Conservation (phyloP, 2,888 invertebrate genomes). For the Drosophila mimica region DNA sequence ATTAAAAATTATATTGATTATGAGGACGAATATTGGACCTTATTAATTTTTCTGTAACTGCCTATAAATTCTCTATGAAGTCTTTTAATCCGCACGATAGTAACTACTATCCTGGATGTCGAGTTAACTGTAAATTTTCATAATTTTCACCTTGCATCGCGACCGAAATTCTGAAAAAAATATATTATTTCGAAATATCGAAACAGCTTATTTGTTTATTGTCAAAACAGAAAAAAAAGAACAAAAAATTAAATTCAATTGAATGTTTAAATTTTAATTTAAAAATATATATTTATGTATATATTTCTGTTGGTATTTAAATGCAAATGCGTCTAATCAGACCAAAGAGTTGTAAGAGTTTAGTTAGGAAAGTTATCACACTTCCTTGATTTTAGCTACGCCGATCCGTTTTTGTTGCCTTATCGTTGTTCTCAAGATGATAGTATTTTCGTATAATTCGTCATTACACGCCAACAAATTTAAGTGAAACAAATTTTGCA, state of each 20-base stretch:
- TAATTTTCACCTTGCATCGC: neutral
- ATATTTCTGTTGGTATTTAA: neutral
- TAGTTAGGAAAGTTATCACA: neutral
- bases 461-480: constrained; percentile 22
- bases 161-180: neutral
- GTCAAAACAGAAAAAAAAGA: neutral
- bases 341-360: neutral
- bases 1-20: neutral
- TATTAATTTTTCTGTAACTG: neutral
- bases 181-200: neutral
- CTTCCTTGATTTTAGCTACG: neutral
- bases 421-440: neutral
- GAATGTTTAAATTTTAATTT: neutral
- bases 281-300: neutral
- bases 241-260: neutral
- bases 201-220: neutral
- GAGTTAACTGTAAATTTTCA: neutral
- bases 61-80: neutral
- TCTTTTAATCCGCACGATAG: neutral
- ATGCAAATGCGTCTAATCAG: neutral
- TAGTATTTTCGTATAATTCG: constrained; percentile 4
- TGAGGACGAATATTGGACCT: neutral
- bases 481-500: constrained; percentile 27
- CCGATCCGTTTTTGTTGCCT: neutral
- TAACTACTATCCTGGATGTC: neutral